These are phyloP conservation scores for Halcyon badia DNA, from an alignment of 2,797 vertebrate genomes.

Conservation along the genomic window DNA sequence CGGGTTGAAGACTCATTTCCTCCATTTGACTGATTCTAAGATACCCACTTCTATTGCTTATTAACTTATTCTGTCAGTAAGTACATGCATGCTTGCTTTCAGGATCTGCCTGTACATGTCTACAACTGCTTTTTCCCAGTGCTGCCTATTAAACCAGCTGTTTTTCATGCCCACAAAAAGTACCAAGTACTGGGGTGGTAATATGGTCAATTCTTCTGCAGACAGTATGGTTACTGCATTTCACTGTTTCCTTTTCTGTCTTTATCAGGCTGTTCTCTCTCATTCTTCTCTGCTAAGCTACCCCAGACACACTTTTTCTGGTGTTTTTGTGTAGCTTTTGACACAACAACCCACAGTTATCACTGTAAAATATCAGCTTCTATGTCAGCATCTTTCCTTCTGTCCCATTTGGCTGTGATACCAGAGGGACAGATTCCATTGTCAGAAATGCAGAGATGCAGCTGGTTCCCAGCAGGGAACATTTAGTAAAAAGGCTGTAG, in stretches of 20 bases:
- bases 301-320: background rate
- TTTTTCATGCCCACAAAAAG: background rate
- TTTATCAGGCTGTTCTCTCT: background rate
- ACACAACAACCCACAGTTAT: background rate
- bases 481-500: background rate
- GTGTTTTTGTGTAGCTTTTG: background rate
- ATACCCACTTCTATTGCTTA: background rate
- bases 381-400: background rate
- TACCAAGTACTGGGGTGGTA: background rate
- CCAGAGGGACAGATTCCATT: background rate
- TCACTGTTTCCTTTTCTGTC: background rate
- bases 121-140: background rate
- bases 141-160: background rate
- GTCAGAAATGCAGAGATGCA: background rate
- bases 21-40: background rate
- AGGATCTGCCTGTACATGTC: background rate
- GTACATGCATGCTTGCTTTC: background rate
- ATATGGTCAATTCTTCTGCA: accelerated
- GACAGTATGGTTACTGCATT: background rate
- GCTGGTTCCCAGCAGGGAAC: background rate
- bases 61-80: background rate
- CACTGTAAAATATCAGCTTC: background rate
- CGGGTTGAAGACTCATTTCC: background rate
- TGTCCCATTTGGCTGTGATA: background rate
- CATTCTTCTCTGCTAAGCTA: background rate